phyloP scores from a whole-genome alignment of 1,140 invertebrate species.

The Ephestia elutella region DNA sequence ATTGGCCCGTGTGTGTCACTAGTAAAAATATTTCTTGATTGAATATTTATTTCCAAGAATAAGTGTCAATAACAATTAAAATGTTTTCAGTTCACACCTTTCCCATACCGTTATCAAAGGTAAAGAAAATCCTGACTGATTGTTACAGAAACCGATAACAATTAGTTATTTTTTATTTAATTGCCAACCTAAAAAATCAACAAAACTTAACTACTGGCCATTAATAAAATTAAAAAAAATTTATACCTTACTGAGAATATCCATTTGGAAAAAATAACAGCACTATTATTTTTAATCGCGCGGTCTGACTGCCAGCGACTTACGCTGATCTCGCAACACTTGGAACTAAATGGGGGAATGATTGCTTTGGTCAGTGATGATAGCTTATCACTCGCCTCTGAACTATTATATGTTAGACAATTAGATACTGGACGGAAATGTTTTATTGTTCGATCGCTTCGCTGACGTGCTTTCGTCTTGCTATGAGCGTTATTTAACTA shows the following conservation, averaged over 20 bases:
- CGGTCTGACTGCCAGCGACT: neutral
- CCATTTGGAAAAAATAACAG: slow-evolving; percentile 7
- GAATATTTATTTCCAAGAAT: too few relatives aligned
- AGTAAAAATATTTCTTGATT: too few relatives aligned
- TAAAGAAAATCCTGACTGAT: too few relatives aligned
- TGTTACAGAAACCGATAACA: neutral
- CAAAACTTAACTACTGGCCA: neutral
- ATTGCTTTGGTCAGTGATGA: slow-evolving; percentile 1
- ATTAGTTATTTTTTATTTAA: neutral
- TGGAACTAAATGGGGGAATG: neutral
- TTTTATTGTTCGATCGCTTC: neutral
- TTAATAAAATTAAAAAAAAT: neutral
- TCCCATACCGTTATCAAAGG: too few relatives aligned
- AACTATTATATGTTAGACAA: neutral
- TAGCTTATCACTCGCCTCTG: slow-evolving; percentile 6
- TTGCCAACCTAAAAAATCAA: neutral
- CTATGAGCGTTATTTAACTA: too few relatives aligned
- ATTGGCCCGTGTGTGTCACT: too few relatives aligned
- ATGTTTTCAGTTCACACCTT: too few relatives aligned
- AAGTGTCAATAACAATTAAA: too few relatives aligned
- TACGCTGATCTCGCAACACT: neutral
- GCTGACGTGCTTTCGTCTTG: neutral
- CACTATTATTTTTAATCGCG: neutral
- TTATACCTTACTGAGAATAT: slow-evolving; percentile 11
- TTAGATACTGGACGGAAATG: neutral